phyloP scores from a whole-genome alignment of 1,140 invertebrate species.

The Chironomus striatipennis region DNA sequence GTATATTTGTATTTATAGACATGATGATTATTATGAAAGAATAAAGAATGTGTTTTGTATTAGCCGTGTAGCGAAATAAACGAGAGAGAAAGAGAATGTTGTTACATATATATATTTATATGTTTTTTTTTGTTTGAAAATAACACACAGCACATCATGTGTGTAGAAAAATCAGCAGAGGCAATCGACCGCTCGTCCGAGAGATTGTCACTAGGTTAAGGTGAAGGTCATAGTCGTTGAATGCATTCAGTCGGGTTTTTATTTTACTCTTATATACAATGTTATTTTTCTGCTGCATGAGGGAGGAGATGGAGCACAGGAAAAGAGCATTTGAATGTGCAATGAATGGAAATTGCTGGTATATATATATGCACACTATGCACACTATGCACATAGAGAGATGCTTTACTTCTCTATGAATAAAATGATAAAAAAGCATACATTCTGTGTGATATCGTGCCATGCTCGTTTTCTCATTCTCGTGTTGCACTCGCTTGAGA shows the following conservation, averaged over 20 bases:
- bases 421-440: too few species aligned
- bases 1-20: too few species aligned
- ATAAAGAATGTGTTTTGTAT: too few species aligned
- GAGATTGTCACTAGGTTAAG: slow-evolving; percentile 40
- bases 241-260: neutral
- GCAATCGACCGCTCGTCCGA: slow-evolving; percentile 41
- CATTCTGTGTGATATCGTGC: too few species aligned
- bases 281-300: neutral
- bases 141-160: neutral
- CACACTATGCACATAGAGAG: neutral
- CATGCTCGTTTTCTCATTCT: too few species aligned
- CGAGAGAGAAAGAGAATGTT: too few species aligned
- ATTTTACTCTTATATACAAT: neutral
- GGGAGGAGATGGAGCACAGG: too few species aligned
- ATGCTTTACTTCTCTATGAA: too few species aligned
- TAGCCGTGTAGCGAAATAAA: too few species aligned
- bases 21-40: too few species aligned
- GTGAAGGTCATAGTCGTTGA: slow-evolving; percentile 36
- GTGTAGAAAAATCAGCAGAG: slow-evolving; percentile 26
- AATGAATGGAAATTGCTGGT: neutral
- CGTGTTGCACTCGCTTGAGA: too few species aligned
- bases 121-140: neutral
- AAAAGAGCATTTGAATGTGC: neutral
- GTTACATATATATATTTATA: too few species aligned
- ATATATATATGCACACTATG: neutral